Percentiles rank a stretch among this genome's conserved stretches.
phyloP scores from a whole-genome alignment of 2,113 vertebrate genomes.

The Apteryx owenii region DNA sequence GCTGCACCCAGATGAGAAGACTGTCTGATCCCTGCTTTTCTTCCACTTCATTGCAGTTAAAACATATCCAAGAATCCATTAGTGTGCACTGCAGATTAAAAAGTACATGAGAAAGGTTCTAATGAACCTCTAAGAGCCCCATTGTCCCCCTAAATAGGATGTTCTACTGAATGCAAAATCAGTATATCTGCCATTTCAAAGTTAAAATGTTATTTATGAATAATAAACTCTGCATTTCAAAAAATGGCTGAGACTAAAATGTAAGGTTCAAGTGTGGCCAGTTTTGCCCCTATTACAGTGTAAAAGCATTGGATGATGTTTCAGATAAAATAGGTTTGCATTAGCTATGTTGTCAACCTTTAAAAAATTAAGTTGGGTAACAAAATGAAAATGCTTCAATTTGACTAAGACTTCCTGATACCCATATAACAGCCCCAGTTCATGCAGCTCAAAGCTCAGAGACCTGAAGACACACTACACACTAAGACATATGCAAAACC shows the following conservation, averaged over 20 bases:
- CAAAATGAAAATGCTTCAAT: neutral
- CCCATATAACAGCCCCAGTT: neutral
- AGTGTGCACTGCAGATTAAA: neutral
- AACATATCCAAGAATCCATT: neutral
- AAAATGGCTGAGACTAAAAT: neutral
- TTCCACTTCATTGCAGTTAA: neutral
- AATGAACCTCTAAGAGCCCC: neutral
- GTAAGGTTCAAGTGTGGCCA: neutral
- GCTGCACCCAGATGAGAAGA: neutral
- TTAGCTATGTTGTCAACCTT: neutral
- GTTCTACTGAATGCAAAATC: neutral
- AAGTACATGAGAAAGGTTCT: neutral
- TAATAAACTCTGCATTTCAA: neutral
- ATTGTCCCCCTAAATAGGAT: neutral
- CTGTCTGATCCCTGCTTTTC: neutral
- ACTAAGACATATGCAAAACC: conserved; percentile 1
- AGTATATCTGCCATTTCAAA: neutral
- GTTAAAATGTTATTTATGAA: neutral
- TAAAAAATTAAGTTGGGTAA: neutral
- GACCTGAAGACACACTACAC: conserved; percentile 31
- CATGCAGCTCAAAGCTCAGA: neutral
- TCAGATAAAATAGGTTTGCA: neutral
- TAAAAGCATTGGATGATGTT: neutral
- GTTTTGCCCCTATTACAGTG: neutral
- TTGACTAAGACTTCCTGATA: neutral